Evolutionary conservation across 2,797 vertebrate species (phyloP).

Genomic region (Cercopithecus petaurista): DNA sequence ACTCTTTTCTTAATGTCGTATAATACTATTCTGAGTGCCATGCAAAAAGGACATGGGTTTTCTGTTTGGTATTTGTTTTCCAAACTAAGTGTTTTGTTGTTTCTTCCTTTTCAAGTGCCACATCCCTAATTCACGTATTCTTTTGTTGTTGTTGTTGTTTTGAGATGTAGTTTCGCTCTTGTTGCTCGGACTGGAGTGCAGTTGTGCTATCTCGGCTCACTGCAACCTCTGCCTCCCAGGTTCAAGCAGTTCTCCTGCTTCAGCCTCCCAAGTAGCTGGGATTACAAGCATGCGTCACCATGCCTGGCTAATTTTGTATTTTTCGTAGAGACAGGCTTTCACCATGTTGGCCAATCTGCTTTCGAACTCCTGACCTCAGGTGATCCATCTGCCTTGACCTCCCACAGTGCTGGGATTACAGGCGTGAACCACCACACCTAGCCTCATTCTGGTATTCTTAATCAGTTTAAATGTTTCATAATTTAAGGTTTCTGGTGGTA

Average conservation of each 20-base stretch:
- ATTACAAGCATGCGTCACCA: not conserved
- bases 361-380: not conserved
- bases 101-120: constrained; percentile 18
- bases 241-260: not conserved
- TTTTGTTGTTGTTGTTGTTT: not conserved
- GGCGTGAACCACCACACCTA: not conserved
- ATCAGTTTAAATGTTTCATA: not conserved
- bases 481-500: not conserved
- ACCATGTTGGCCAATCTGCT: not conserved
- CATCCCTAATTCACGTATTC: not conserved
- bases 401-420: not conserved
- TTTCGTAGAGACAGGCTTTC: not conserved
- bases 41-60: not conserved
- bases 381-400: not conserved
- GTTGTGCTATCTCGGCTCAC: not conserved
- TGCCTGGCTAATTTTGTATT: not conserved
- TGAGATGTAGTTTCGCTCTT: not conserved
- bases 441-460: not conserved
- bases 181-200: not conserved
- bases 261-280: not conserved
- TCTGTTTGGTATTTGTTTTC: constrained; percentile 25
- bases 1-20: not conserved
- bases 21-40: not conserved
- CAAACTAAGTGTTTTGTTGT: not conserved
- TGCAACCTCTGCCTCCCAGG: not conserved